These are phyloP conservation scores for Alectura lathami DNA, from an alignment of 2,113 vertebrate genomes.

Conservation along the genomic window DNA sequence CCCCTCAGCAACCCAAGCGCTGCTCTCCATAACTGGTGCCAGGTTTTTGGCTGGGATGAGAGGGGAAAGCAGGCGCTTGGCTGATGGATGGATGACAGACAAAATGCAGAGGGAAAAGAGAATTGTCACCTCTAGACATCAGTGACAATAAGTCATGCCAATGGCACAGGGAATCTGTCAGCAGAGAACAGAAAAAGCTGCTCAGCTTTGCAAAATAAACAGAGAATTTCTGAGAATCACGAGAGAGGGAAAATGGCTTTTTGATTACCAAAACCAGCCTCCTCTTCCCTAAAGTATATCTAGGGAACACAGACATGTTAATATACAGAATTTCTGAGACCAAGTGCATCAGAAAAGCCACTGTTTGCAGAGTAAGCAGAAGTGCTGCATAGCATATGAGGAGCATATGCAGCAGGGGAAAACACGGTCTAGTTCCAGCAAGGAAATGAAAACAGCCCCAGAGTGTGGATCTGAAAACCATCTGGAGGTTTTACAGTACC, in stretches of 20 bases:
- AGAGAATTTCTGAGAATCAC: not conserved
- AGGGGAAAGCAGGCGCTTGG: not conserved
- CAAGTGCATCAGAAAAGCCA: not conserved
- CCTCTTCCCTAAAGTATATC: not conserved
- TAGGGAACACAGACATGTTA: not conserved
- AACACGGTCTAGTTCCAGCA: not conserved
- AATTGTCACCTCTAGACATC: not conserved
- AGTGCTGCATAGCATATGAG: not conserved
- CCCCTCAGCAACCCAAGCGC: not conserved
- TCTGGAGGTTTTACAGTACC: constrained; percentile 20
- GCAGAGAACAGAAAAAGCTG: not conserved
- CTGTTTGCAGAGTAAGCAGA: not conserved
- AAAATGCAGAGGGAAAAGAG: not conserved
- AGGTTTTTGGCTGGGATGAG: not conserved
- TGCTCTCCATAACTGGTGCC: not conserved
- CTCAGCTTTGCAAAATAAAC: not conserved
- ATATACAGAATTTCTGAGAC: not conserved
- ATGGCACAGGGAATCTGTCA: not conserved
- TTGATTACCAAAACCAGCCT: not conserved
- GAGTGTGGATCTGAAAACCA: not conserved
- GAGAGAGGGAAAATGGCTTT: not conserved
- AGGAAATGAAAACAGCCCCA: not conserved
- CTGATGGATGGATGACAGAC: not conserved
- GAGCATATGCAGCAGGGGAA: not conserved
- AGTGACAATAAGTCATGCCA: not conserved